These are phyloP conservation scores for Meiosimyza decipiens DNA, from an alignment of 2,888 invertebrate species.

Conservation along the genomic window DNA sequence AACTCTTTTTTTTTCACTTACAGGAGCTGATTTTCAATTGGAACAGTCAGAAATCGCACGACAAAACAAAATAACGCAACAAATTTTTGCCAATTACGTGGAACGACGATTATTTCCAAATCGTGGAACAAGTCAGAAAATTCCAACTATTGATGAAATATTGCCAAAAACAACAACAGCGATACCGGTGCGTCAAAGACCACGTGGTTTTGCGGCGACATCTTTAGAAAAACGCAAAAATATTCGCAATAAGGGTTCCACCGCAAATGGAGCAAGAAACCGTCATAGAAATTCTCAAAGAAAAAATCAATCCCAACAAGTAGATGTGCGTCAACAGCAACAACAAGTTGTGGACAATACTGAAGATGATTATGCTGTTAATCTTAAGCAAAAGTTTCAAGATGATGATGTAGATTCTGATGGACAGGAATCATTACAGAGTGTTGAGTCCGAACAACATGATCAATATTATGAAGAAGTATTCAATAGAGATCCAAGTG, in stretches of 20 bases:
- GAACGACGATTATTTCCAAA: constrained; percentile 76
- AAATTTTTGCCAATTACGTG: constrained; percentile 79
- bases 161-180: constrained; percentile 68
- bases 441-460: constrained; percentile 78
- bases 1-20: constrained; percentile 3
- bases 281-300: background rate
- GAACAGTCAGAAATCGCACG: constrained; percentile 74
- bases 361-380: constrained; percentile 32
- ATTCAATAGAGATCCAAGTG: constrained; percentile 61
- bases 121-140: constrained; percentile 66
- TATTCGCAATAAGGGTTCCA: no score
- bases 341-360: constrained; percentile 31
- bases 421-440: constrained; percentile 69
- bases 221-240: no score
- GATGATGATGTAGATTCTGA: constrained; percentile 56
- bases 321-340: constrained; percentile 14
- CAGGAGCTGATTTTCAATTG: constrained; percentile 49
- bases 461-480: constrained; percentile 72
- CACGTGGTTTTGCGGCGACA: constrained; percentile 52
- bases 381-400: constrained; percentile 38
- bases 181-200: constrained; percentile 54
- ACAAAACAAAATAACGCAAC: constrained; percentile 81
- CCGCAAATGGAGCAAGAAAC: background rate
- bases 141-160: constrained; percentile 76
- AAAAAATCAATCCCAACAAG: constrained; percentile 11